A percentile compares a stretch with the other conserved stretches of the same genome.
These are phyloP conservation scores for Gerris buenoi DNA, from an alignment of 1,140 invertebrate species.

Conservation along the genomic window DNA sequence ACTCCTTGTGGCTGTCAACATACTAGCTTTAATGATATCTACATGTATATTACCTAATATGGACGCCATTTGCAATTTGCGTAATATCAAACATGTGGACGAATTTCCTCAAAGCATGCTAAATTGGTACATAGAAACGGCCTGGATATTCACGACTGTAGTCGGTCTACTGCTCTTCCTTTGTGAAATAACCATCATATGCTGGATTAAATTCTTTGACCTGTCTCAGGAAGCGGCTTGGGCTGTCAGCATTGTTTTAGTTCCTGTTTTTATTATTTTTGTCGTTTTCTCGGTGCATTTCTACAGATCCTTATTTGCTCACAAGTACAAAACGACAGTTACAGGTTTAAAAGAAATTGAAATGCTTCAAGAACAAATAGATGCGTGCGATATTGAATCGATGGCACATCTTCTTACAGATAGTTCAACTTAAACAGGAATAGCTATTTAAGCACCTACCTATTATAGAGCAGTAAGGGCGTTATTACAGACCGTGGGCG, in stretches of 20 bases:
- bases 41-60: background rate
- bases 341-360: background rate
- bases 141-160: background rate
- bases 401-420: too few relatives aligned
- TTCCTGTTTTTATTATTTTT: background rate
- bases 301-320: background rate
- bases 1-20: background rate
- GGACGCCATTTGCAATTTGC: background rate
- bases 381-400: background rate
- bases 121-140: background rate
- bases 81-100: background rate
- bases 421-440: too few relatives aligned
- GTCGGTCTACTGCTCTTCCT: background rate
- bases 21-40: background rate
- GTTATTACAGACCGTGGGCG: too few relatives aligned
- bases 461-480: too few relatives aligned
- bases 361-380: background rate
- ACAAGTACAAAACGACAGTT: background rate
- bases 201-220: background rate
- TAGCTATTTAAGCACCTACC: too few relatives aligned
- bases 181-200: background rate
- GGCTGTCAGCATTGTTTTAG: background rate
- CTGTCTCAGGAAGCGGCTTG: background rate
- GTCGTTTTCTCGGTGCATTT: background rate
- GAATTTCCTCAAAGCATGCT: background rate